Evolutionary conservation across 2,888 invertebrate genomes (phyloP), one percentile per base, ranked within the genome.

Genomic region (Antitype chi): DNA sequence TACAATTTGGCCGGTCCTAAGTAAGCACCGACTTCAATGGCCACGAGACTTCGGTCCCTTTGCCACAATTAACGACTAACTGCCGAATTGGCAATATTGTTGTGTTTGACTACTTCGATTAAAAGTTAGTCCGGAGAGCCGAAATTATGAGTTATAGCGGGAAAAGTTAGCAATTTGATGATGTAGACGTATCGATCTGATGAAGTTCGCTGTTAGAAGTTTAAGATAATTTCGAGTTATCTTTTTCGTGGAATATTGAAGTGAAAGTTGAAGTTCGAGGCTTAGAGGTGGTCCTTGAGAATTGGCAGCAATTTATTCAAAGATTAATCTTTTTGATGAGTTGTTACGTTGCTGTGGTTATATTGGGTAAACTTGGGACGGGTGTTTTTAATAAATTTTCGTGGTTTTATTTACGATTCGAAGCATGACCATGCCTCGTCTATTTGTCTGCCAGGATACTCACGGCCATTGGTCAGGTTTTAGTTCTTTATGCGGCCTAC

Each of bases 21-120:
- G 86, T 85, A 89, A 88, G 90, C 91, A 90, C 67, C 73, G 72
- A 23, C 59, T 73, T 62, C 74, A 70, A 49, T 73, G 74, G 71
- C 76, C 53, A 47, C 69, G 80, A 63, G 74, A 68, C 74, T 83
- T 74, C 76, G 82, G 78, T 68, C 82, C 87, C 80, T 80, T 78
- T 38, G 68, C 72, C 74, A 87, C 82, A 88, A 87, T 88, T 87
- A 82, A 82, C 72, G 84, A 76, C 78, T 82, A 82, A 87, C 87
- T 85, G 88, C 80, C 87, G 84, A 89, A 85, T 87, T 88, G 84
- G 82, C 91, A 85, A 89, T 89, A 86, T 83, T 88, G 86, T 90
- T 87, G 84, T 89, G 87, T 89, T 90, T 87, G 86, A 83, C 76
- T 87, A 86, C 83, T 87, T 88, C 81, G 82, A 85, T 84, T 80